phyloP scores from a whole-genome alignment of 2,113 vertebrate species.

The Apeltes quadracus region DNA sequence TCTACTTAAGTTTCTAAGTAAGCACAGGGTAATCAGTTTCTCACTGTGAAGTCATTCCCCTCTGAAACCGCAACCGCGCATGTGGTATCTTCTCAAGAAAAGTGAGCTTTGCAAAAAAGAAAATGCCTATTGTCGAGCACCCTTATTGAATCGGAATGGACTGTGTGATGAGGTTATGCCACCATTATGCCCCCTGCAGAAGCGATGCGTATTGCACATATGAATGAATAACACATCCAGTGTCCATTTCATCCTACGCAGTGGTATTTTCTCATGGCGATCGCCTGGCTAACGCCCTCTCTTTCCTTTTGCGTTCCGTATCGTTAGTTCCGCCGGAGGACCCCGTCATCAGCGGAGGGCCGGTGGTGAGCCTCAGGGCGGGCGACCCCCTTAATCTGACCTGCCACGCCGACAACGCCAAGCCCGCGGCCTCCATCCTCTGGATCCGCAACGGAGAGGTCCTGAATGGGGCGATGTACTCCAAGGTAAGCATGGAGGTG shows the following conservation, averaged over 20 bases:
- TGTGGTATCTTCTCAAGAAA: slow-evolving; percentile 5
- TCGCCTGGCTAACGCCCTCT: not conserved
- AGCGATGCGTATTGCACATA: too few species aligned
- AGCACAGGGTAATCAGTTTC: slow-evolving; percentile 9
- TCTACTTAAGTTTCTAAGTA: slow-evolving; percentile 5
- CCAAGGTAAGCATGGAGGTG: slow-evolving; percentile 87
- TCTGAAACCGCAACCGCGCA: not conserved
- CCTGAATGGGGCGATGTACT: slow-evolving; percentile 95
- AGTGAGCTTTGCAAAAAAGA: not conserved
- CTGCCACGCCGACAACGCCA: slow-evolving; percentile 95
- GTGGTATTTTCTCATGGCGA: not conserved
- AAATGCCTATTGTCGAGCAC: not conserved
- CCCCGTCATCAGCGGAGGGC: slow-evolving; percentile 92
- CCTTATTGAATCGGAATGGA: slow-evolving; percentile 6
- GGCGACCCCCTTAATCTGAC: slow-evolving; percentile 96
- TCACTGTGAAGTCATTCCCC: slow-evolving; percentile 31
- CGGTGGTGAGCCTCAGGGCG: slow-evolving; percentile 92
- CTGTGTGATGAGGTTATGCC: not conserved
- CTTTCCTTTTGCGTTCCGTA: slow-evolving; percentile 13
- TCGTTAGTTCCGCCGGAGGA: slow-evolving; percentile 93
- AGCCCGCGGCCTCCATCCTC: slow-evolving; percentile 94
- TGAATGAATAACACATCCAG: not conserved
- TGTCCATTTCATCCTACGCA: not conserved
- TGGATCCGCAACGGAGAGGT: slow-evolving; percentile 94
- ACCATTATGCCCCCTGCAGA: too few species aligned